Conservation (phyloP, 2,113 vertebrate genomes). For the Tetrao urogallus region DNA sequence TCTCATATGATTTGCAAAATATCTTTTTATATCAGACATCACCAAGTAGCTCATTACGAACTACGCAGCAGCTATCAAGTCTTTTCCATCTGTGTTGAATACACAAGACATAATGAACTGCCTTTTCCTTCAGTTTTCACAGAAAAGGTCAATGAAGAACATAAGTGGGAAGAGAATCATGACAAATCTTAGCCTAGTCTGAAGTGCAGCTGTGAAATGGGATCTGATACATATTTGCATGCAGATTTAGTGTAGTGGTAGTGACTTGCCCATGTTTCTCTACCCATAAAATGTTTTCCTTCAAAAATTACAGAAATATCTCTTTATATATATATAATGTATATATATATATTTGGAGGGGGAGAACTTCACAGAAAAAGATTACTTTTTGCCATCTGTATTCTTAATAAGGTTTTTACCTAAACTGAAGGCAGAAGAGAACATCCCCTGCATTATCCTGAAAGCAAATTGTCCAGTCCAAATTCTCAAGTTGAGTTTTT, state of each 20-base stretch:
- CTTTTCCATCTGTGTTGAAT: neutral
- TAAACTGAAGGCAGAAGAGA: neutral
- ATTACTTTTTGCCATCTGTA: neutral
- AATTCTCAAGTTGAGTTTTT: neutral
- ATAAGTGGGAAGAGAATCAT: neutral
- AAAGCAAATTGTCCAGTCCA: neutral
- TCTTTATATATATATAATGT: neutral
- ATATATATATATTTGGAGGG: too few relatives aligned
- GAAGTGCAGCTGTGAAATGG: neutral
- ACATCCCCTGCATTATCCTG: neutral
- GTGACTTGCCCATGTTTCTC: neutral
- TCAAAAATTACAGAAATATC: neutral
- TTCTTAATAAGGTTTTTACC: neutral
- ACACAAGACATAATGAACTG: neutral
- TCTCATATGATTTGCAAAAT: neutral
- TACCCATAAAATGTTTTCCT: neutral
- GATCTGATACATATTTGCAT: neutral
- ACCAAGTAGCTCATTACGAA: neutral
- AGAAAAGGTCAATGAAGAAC: neutral
- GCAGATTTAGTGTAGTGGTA: neutral
- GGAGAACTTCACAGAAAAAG: neutral
- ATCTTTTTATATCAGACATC: neutral
- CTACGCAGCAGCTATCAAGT: neutral
- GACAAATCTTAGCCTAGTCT: neutral
- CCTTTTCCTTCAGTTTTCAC: neutral